A percentile compares a stretch with the other conserved stretches of the same genome.
These are phyloP conservation scores for Phaetusa simplex DNA, from an alignment of 2,113 vertebrate genomes.

Conservation along the genomic window DNA sequence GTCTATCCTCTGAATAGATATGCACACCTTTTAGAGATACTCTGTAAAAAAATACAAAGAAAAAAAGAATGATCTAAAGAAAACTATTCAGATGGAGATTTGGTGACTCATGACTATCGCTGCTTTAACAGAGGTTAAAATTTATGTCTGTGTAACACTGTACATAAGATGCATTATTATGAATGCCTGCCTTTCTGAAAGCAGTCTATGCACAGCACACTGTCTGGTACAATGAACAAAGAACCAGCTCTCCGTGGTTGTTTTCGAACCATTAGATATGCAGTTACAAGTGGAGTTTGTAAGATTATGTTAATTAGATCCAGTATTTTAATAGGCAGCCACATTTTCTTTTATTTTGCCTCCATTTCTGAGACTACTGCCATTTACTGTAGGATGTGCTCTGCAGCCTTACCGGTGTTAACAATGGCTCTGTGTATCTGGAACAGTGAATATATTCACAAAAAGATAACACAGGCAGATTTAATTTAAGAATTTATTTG, in stretches of 20 bases:
- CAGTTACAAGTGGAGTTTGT: constrained; percentile 38
- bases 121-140: constrained; percentile 25
- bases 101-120: not conserved
- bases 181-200: not conserved
- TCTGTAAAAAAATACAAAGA: not conserved
- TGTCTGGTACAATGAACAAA: not conserved
- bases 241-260: not conserved
- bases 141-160: not conserved
- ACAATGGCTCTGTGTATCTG: constrained; percentile 39
- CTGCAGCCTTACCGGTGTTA: not conserved
- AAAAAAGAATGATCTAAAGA: not conserved
- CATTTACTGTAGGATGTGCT: not conserved
- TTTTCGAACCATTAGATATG: constrained; percentile 6
- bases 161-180: not conserved
- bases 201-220: not conserved
- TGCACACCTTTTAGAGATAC: not conserved
- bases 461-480: constrained; percentile 23
- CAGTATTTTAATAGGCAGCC: constrained; percentile 32
- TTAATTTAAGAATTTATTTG: constrained; percentile 41
- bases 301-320: constrained; percentile 33
- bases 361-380: constrained; percentile 23
- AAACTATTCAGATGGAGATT: not conserved
- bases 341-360: constrained; percentile 27
- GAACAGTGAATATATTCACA: constrained; percentile 59
- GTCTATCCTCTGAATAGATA: not conserved